Evolutionary conservation across 2,888 invertebrate species (phyloP).

Genomic region (Glomeris marginata): DNA sequence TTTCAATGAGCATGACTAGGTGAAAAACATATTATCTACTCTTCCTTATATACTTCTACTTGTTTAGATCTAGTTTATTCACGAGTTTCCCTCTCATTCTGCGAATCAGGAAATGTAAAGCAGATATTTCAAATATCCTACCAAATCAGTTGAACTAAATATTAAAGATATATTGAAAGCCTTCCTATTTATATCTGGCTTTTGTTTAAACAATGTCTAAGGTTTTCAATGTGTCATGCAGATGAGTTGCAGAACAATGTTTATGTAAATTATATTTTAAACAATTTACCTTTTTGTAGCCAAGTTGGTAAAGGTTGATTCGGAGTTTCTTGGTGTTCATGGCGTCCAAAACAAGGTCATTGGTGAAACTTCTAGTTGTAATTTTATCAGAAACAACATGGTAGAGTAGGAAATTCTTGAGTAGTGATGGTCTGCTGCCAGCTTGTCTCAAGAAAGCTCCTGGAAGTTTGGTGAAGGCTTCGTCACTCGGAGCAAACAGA

Average conservation of each 20-base stretch:
- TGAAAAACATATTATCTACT: not conserved
- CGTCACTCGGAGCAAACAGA: slow-evolving; percentile 19
- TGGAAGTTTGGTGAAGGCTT: slow-evolving; percentile 17
- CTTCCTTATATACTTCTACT: too few relatives aligned
- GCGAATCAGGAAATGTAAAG: too few relatives aligned
- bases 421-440: slow-evolving; percentile 2
- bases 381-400: slow-evolving; percentile 17
- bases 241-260: too few relatives aligned
- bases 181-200: too few relatives aligned
- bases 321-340: slow-evolving; percentile 16
- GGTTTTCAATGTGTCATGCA: too few relatives aligned
- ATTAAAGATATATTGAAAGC: too few relatives aligned
- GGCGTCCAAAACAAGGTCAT: slow-evolving; percentile 16
- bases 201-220: too few relatives aligned
- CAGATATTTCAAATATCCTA: too few relatives aligned
- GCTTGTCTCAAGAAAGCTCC: slow-evolving; percentile 14
- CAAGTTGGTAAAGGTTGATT: slow-evolving; percentile 16
- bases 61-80: too few relatives aligned
- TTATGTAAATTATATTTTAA: too few relatives aligned
- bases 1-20: not conserved
- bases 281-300: slow-evolving; percentile 10
- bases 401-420: slow-evolving; percentile 17
- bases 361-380: slow-evolving; percentile 13
- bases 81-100: too few relatives aligned
- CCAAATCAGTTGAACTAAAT: too few relatives aligned